These are phyloP conservation scores for Grallaria varia DNA, from an alignment of 2,113 vertebrate genomes.

Conservation along the genomic window DNA sequence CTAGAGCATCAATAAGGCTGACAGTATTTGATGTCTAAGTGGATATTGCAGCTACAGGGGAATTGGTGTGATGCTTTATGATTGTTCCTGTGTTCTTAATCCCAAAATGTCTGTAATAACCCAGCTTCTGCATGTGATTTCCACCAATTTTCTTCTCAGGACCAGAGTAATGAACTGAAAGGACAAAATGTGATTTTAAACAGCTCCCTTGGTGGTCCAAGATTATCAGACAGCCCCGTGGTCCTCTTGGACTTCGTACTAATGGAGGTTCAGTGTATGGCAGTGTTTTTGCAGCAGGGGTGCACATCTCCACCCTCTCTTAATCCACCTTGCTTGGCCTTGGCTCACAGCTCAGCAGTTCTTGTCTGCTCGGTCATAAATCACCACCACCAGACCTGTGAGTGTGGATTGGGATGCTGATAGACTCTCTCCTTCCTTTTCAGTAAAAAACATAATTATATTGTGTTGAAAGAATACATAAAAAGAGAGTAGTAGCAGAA, in stretches of 20 bases:
- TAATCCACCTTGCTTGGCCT: background rate
- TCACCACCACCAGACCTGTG: background rate
- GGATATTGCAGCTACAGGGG: background rate
- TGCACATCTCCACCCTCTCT: background rate
- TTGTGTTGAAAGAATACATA: background rate
- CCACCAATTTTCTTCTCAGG: background rate
- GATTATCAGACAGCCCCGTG: background rate
- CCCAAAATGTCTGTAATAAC: background rate
- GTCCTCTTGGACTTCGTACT: background rate
- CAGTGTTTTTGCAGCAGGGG: background rate
- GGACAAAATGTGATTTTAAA: background rate
- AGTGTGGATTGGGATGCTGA: background rate
- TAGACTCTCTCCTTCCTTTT: background rate
- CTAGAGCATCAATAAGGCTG: background rate
- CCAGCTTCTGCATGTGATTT: background rate
- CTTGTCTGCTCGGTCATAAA: background rate
- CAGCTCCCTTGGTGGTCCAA: background rate
- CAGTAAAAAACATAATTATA: background rate
- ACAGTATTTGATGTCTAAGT: background rate
- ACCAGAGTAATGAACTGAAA: background rate
- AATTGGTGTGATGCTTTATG: background rate
- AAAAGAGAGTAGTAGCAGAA: background rate
- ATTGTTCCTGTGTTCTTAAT: background rate
- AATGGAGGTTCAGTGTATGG: background rate
- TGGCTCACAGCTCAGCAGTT: background rate